These are phyloP conservation scores for Drosophila ficusphila DNA, from an alignment of 1,140 invertebrate genomes.

Conservation along the genomic window DNA sequence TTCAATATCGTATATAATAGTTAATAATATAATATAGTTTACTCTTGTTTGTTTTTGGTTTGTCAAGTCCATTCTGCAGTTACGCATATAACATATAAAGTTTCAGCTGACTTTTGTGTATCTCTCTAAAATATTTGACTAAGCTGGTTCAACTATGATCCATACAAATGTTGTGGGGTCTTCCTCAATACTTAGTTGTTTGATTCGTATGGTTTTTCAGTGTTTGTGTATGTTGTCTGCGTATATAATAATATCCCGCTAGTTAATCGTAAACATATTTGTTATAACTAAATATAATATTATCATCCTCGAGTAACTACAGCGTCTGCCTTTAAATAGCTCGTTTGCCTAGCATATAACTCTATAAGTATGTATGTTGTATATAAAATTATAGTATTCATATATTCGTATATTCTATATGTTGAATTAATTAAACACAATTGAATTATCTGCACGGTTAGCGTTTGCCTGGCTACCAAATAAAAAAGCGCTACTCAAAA, in stretches of 20 bases:
- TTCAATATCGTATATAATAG: conserved; percentile 52
- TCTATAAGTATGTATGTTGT: conserved; percentile 57
- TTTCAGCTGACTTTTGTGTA: conserved; percentile 55
- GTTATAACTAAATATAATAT: conserved; percentile 72
- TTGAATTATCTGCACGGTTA: conserved; percentile 44
- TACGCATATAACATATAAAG: conserved; percentile 61
- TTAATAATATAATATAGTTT: conserved; percentile 55
- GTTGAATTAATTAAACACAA: conserved; percentile 52
- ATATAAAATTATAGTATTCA: conserved; percentile 69
- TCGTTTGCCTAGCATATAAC: conserved; percentile 61
- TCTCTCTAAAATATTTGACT: conserved; percentile 46
- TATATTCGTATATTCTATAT: conserved; percentile 55
- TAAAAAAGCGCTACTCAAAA: conserved; percentile 60
- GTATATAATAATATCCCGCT: conserved; percentile 78
- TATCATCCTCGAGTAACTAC: conserved; percentile 73
- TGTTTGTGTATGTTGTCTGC: conserved; percentile 52
- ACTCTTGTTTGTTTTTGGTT: conserved; percentile 40
- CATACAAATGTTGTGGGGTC: conserved; percentile 43
- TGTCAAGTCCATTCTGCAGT: conserved; percentile 68
- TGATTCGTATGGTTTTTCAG: conserved; percentile 26
- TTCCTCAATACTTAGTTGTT: conserved; percentile 58
- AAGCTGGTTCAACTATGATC: conserved; percentile 57
- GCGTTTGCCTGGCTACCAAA: conserved; percentile 51
- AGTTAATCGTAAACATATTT: conserved; percentile 64
- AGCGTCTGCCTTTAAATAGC: conserved; percentile 79